Percentiles rank a stretch among this genome's conserved stretches.
phyloP scores from a whole-genome alignment of 2,888 invertebrate species.

The Apoda limacodes region DNA sequence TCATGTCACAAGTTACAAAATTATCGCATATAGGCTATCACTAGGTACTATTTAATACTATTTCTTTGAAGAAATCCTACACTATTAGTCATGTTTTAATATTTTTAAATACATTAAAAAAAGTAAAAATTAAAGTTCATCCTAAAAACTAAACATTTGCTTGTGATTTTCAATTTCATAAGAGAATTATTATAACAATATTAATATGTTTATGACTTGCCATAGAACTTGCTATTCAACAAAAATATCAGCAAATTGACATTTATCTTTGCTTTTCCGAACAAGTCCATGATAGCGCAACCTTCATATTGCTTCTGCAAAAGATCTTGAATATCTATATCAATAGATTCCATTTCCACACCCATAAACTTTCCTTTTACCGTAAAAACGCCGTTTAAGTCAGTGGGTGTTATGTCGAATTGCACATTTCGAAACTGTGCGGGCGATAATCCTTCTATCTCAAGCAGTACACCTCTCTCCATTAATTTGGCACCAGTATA shows the following conservation, averaged over 20 bases:
- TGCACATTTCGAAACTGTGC: conserved; percentile 81
- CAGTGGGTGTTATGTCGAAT: conserved; percentile 78
- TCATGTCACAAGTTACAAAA: too few relatives aligned
- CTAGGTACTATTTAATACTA: too few relatives aligned
- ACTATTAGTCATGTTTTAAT: too few relatives aligned
- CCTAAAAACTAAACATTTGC: too few relatives aligned
- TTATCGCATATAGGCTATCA: too few relatives aligned
- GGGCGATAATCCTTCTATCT: conserved; percentile 75
- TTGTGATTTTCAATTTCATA: too few relatives aligned
- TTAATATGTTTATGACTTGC: conserved; percentile 59
- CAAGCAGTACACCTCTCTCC: conserved; percentile 78
- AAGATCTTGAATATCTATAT: conserved; percentile 78
- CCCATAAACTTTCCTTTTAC: conserved; percentile 83
- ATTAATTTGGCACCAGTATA: conserved; percentile 77
- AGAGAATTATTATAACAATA: too few relatives aligned
- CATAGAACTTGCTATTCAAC: conserved; percentile 82
- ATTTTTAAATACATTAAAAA: too few relatives aligned
- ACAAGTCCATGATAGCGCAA: conserved; percentile 80
- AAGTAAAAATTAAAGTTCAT: too few relatives aligned
- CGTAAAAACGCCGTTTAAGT: conserved; percentile 75
- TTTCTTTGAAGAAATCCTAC: too few relatives aligned
- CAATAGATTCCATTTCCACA: conserved; percentile 78
- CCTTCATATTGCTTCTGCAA: conserved; percentile 83
- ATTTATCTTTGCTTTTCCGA: conserved; percentile 82
- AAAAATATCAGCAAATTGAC: conserved; percentile 80